Base-by-base conservation (phyloP, 1,140 invertebrate species). In the Ylistrum balloti region DNA sequence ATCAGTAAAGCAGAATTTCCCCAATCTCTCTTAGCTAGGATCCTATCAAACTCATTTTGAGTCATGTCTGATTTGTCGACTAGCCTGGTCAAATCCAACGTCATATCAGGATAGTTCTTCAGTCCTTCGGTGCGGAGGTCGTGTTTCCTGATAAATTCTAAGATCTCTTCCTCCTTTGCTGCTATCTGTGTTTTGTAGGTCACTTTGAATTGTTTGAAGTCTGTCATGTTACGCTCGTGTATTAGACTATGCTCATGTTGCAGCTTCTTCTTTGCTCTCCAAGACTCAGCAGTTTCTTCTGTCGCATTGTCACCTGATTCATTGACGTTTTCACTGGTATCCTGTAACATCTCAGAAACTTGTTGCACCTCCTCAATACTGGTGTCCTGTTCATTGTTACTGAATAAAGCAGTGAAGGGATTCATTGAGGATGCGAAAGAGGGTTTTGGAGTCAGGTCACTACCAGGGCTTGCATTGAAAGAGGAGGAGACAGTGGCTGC, bases 41-140 rank as follows among this genome's bases (percentile, higher is more conserved):
- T 32, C 22, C 33, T 13, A n/a, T 91, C 87, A 38, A 91, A 32
- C 33, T 88, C 87, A 33, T 85, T 85, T 33, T 91, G 56, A 15
- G 86, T 88, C 35, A 33, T 38, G 1, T 34, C 45, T 33, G 33
- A 48, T 28, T 33, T 74, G 17, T 17, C 56, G n/a, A 85, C 34
- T 33, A 91, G 86, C 38, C 90, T 34, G 11, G 33, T 41, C 74
- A 91, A 89, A 22, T 85, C 88, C 34, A 91, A 85, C n/a, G 89
- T 33, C 28, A 89, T 35, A 28, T 33, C 41, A 0, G n/a, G 28
- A 48, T 88, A 91, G 86, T 91, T 33, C 33, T 89, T 74, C 0
- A 20, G 48, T 34, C 87, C 88, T 9, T 89, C 35, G 17, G 89
- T 41, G 15, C 35, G 33, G 33, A 87, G 48, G 0, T 28, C 34